phyloP scores from a whole-genome alignment of 2,888 invertebrate genomes.

The Pocota personata region DNA sequence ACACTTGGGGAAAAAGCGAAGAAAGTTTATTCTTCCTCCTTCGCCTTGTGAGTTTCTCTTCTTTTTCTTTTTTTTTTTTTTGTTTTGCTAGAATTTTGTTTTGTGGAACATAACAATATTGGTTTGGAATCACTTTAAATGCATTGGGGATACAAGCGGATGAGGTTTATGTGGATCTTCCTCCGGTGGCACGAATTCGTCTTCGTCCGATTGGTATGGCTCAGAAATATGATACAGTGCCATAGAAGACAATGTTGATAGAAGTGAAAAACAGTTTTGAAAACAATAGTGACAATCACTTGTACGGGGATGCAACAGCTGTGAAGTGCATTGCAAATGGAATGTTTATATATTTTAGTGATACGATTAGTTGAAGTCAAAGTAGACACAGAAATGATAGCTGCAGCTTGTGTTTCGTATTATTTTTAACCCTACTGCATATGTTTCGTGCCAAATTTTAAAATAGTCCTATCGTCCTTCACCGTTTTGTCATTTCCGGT shows the following conservation, averaged over 20 bases:
- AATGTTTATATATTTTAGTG: too few relatives aligned
- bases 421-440: too few relatives aligned
- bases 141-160: constrained; percentile 41
- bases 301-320: too few relatives aligned
- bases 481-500: too few relatives aligned
- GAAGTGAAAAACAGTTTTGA: constrained; percentile 5
- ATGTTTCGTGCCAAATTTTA: too few relatives aligned
- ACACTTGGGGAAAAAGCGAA: constrained; percentile 51
- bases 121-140: constrained; percentile 54
- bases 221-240: constrained; percentile 1
- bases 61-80: not conserved
- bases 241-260: not conserved
- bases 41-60: constrained; percentile 2
- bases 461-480: too few relatives aligned
- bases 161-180: constrained; percentile 23
- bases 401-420: too few relatives aligned
- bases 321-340: too few relatives aligned
- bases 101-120: constrained; percentile 46
- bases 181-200: constrained; percentile 2
- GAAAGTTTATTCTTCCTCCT: constrained; percentile 29
- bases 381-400: too few relatives aligned
- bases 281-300: not conserved
- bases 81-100: constrained; percentile 5
- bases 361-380: too few relatives aligned
- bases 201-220: constrained; percentile 19